Percentiles rank a stretch among this genome's conserved stretches.
These are phyloP conservation scores for Helleia helle DNA, from an alignment of 2,888 invertebrate species.

Conservation along the genomic window DNA sequence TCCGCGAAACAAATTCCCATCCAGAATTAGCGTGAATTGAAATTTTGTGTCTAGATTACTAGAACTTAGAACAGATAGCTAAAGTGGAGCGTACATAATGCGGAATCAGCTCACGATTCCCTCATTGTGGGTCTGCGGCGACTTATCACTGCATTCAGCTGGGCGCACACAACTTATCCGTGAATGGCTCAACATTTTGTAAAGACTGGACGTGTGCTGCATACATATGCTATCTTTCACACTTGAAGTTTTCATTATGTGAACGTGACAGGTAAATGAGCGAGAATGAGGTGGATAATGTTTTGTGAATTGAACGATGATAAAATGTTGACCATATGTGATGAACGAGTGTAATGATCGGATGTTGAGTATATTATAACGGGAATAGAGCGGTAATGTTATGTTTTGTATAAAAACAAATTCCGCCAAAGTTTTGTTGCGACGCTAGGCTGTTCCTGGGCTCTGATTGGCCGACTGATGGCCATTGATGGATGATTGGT, in stretches of 20 bases:
- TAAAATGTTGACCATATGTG: too few relatives aligned
- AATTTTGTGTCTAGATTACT: slow-evolving; percentile 23
- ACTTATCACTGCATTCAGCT: slow-evolving; percentile 58
- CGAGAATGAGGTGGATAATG: too few relatives aligned
- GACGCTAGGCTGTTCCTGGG: too few relatives aligned
- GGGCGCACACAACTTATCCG: slow-evolving; percentile 60
- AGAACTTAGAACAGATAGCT: slow-evolving; percentile 18
- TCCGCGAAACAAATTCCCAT: slow-evolving; percentile 14
- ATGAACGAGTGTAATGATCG: too few relatives aligned
- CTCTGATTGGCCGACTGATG: too few relatives aligned
- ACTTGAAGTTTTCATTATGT: slow-evolving; percentile 39
- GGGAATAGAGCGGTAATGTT: too few relatives aligned
- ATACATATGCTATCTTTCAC: slow-evolving; percentile 47
- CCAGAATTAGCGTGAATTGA: slow-evolving; percentile 20
- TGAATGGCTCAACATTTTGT: slow-evolving; percentile 68
- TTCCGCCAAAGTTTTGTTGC: too few relatives aligned
- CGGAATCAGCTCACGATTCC: slow-evolving; percentile 43
- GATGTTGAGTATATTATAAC: too few relatives aligned
- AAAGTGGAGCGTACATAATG: slow-evolving; percentile 25
- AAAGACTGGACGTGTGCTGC: slow-evolving; percentile 66
- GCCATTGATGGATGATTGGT: too few relatives aligned
- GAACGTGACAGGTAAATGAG: slow-evolving; percentile 16
- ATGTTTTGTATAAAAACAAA: too few relatives aligned
- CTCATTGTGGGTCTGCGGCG: slow-evolving; percentile 46
- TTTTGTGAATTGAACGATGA: too few relatives aligned